phyloP scores from a whole-genome alignment of 2,888 invertebrate genomes.

The Homarus gammarus region DNA sequence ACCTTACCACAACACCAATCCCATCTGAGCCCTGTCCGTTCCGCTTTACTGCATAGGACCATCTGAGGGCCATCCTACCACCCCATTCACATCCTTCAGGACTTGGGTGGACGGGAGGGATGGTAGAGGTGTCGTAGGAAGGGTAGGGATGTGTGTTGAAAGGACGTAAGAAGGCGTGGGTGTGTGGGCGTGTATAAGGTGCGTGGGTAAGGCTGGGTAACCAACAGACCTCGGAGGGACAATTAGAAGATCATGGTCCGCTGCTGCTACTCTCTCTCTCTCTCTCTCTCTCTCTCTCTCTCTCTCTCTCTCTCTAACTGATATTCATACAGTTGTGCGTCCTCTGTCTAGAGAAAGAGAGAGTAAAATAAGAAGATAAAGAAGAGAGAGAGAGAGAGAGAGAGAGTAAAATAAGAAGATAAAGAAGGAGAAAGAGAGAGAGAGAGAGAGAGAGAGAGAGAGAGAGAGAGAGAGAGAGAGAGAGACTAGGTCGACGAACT shows the following conservation, averaged over 20 bases:
- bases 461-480: no score
- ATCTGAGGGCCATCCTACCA: neutral
- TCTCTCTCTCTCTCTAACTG: neutral
- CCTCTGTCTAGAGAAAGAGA: no score
- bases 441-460: neutral
- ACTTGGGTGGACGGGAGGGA: neutral
- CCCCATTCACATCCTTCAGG: neutral
- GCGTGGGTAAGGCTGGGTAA: neutral
- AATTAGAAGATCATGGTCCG: conserved; percentile 18
- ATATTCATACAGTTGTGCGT: no score
- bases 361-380: no score
- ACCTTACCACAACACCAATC: conserved; percentile 43
- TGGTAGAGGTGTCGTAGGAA: neutral
- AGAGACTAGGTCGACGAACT: neutral
- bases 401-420: no score
- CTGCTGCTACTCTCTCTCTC: neutral
- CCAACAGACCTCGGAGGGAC: neutral
- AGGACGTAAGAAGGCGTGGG: no score
- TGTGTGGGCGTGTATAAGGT: neutral
- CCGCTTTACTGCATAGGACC: conserved; percentile 12
- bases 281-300: neutral
- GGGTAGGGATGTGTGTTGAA: neutral
- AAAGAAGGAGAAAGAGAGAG: no score
- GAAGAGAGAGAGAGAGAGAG: neutral
- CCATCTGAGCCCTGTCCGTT: neutral